Percentiles rank a stretch among this genome's conserved stretches.
Evolutionary conservation across 2,797 vertebrate genomes (phyloP).

Genomic region (Carcharodon carcharias): DNA sequence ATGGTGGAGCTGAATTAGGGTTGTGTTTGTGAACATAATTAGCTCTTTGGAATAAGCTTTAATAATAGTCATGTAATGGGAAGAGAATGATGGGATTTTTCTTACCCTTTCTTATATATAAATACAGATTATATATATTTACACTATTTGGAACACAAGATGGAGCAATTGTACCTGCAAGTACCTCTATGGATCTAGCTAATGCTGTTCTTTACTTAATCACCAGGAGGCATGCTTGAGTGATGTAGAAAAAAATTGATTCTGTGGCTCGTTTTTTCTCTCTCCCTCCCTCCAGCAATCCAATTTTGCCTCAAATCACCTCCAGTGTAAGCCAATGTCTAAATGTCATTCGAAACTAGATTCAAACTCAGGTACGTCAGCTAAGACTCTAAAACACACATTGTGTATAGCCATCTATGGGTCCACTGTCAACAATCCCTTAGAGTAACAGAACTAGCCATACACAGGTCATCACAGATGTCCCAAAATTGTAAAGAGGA

Average conservation of each 20-base stretch:
- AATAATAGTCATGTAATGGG: not conserved
- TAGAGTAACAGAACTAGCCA: not conserved
- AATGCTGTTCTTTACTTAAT: not conserved
- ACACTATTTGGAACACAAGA: not conserved
- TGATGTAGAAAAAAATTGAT: not conserved
- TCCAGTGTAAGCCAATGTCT: not conserved
- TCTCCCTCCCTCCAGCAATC: not conserved
- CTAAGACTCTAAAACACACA: not conserved
- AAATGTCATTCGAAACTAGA: not conserved
- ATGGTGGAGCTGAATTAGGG: not conserved
- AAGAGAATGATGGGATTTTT: not conserved
- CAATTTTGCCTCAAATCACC: not conserved
- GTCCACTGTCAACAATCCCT: not conserved
- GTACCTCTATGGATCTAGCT: not conserved
- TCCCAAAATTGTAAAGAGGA: too few species aligned
- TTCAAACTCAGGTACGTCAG: not conserved
- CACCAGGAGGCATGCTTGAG: not conserved
- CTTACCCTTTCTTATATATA: not conserved
- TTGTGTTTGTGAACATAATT: constrained; percentile 20
- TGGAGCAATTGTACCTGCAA: not conserved
- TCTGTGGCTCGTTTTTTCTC: not conserved
- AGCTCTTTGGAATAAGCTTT: not conserved
- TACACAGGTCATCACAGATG: not conserved
- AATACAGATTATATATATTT: not conserved
- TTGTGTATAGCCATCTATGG: not conserved